These are phyloP conservation scores for Bubalus kerabau DNA, from an alignment of 2,113 vertebrate genomes.

Conservation along the genomic window DNA sequence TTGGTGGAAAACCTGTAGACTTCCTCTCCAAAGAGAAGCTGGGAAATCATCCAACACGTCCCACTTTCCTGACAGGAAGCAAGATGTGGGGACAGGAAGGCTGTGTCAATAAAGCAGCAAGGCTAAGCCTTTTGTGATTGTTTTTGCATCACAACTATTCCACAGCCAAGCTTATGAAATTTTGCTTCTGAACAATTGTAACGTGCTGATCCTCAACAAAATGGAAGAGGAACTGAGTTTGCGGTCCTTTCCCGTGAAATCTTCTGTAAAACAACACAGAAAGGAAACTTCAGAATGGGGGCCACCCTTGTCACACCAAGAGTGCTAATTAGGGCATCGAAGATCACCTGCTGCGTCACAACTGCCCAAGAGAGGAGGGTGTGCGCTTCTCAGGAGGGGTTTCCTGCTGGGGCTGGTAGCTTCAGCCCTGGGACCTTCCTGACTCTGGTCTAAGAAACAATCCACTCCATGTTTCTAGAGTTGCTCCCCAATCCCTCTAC, in stretches of 20 bases:
- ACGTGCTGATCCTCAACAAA: slow-evolving; percentile 50
- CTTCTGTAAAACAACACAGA: background rate
- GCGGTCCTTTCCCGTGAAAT: background rate
- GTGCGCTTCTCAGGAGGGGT: slow-evolving; percentile 18
- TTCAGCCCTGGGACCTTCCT: background rate
- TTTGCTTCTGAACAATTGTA: slow-evolving; percentile 41
- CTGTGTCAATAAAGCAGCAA: slow-evolving; percentile 74
- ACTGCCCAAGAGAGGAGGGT: background rate
- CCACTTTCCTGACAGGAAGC: slow-evolving; percentile 83
- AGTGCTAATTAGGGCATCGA: background rate
- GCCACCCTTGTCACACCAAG: background rate
- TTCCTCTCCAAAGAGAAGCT: slow-evolving; percentile 81
- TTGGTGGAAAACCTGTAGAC: slow-evolving; percentile 60
- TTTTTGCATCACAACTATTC: slow-evolving; percentile 71
- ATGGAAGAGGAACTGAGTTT: slow-evolving; percentile 1
- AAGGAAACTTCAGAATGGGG: background rate
- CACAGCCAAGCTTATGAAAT: slow-evolving; percentile 19
- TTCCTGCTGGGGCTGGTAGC: slow-evolving; percentile 32
- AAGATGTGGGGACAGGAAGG: slow-evolving; percentile 80
- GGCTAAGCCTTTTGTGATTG: slow-evolving; percentile 69
- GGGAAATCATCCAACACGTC: slow-evolving; percentile 79
- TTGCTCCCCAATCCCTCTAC: background rate
- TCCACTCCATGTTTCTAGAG: background rate
- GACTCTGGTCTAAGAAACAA: background rate
- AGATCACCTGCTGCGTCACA: background rate